Percentiles rank a stretch among this genome's conserved stretches.
Conservation (phyloP, 2,888 invertebrate species). For the Stenolophus ochropezus region DNA sequence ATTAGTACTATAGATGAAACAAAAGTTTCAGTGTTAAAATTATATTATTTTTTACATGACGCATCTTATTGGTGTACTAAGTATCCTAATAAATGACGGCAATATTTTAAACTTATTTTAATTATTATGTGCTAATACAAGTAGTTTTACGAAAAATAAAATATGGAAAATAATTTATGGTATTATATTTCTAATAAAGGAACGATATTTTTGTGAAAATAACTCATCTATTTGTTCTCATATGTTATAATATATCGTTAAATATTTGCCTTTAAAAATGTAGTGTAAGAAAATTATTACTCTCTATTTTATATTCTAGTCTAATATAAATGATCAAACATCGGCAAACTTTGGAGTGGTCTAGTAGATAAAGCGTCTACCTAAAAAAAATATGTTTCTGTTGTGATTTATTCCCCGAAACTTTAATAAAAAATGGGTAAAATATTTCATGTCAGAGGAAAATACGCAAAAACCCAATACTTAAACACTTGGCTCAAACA, state of each 20-base stretch:
- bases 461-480: background rate
- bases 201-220: no score
- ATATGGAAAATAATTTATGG: no score
- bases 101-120: no score
- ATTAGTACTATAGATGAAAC: no score
- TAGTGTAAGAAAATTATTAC: background rate
- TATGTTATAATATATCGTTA: background rate
- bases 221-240: background rate
- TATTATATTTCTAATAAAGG: no score
- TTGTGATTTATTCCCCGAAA: background rate
- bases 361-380: background rate
- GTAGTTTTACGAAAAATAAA: no score
- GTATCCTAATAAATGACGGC: no score
- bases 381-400: background rate
- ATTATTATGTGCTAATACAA: no score
- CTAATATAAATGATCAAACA: background rate
- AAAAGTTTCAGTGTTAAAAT: no score
- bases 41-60: no score
- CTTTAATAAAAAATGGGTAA: background rate
- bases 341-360: background rate
- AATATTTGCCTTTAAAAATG: background rate
- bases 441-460: background rate
- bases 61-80: no score
- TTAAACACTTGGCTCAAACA: constrained; percentile 39
- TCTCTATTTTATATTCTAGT: background rate